These are phyloP conservation scores for Corythaixoides concolor DNA, from an alignment of 2,113 vertebrate genomes.

Conservation along the genomic window DNA sequence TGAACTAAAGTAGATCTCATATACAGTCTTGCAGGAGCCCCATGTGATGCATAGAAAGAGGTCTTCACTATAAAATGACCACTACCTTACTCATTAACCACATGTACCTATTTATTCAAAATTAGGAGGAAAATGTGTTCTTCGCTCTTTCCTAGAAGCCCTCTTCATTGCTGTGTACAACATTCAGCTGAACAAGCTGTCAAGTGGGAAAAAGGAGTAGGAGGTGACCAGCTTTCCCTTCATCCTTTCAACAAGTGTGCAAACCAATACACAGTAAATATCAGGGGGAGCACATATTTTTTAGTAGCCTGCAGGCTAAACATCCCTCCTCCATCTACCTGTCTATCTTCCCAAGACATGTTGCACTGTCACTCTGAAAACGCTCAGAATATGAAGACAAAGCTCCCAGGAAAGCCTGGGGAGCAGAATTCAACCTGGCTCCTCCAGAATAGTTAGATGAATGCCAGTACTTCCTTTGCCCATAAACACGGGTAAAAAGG, in stretches of 20 bases:
- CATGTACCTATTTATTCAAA: not conserved
- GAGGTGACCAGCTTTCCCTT: slow-evolving; percentile 62
- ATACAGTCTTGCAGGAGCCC: not conserved
- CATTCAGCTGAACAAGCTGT: slow-evolving; percentile 58
- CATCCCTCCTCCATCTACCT: slow-evolving; percentile 53
- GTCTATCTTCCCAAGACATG: not conserved
- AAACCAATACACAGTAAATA: slow-evolving; percentile 43
- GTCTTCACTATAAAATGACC: not conserved
- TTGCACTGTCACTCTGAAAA: not conserved
- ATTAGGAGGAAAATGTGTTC: not conserved
- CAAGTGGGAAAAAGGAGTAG: slow-evolving; percentile 63
- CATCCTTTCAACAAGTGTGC: slow-evolving; percentile 47
- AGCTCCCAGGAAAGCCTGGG: not conserved
- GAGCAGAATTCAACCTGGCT: not conserved
- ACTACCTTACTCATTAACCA: not conserved
- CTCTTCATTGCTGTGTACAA: not conserved
- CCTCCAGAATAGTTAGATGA: not conserved
- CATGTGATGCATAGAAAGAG: not conserved
- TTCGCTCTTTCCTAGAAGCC: not conserved
- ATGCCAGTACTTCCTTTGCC: not conserved
- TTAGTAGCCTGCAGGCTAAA: slow-evolving; percentile 64
- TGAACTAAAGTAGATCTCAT: not conserved
- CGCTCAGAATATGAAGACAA: not conserved
- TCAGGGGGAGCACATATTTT: slow-evolving; percentile 55
- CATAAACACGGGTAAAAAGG: not conserved